These are phyloP conservation scores for Maccullochella peelii DNA, from an alignment of 2,113 vertebrate genomes.

Conservation along the genomic window DNA sequence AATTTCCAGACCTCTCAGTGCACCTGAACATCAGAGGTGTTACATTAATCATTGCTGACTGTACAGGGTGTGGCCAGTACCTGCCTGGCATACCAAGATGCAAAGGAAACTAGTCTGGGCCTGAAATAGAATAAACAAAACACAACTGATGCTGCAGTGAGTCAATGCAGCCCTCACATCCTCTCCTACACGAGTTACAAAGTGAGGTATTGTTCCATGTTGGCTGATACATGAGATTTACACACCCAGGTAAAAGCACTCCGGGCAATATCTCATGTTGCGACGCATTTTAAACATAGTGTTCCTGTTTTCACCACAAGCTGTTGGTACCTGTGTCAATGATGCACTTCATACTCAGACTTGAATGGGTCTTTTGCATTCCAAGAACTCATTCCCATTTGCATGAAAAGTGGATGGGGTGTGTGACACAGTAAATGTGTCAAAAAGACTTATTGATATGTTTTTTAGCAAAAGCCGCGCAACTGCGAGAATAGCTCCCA, in stretches of 20 bases:
- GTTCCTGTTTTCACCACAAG: conserved; percentile 3
- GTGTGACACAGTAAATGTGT: conserved; percentile 42
- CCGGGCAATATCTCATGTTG: not conserved
- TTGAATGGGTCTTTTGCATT: not conserved
- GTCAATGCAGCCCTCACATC: not conserved
- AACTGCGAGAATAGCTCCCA: not conserved
- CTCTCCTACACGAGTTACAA: not conserved
- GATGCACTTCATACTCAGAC: conserved; percentile 30
- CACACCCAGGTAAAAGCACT: conserved; percentile 49
- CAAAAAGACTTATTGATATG: conserved; percentile 7
- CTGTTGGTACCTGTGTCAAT: not conserved
- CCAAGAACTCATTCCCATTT: conserved; percentile 12
- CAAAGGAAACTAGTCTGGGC: conserved; percentile 44
- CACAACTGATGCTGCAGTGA: conserved; percentile 18
- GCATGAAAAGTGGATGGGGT: conserved; percentile 20
- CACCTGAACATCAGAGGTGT: not conserved
- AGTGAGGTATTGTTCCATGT: conserved; percentile 14
- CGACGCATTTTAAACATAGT: conserved; percentile 32
- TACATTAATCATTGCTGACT: not conserved
- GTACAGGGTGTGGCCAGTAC: conserved; percentile 46
- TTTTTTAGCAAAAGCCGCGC: conserved; percentile 21
- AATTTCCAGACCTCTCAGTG: conserved; percentile 40
- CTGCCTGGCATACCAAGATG: conserved; percentile 8
- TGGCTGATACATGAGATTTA: not conserved
- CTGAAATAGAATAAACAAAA: conserved; percentile 33